A percentile compares a stretch with the other conserved stretches of the same genome.
Conservation (phyloP, 2,113 vertebrate species). For the Orycteropus afer region DNA sequence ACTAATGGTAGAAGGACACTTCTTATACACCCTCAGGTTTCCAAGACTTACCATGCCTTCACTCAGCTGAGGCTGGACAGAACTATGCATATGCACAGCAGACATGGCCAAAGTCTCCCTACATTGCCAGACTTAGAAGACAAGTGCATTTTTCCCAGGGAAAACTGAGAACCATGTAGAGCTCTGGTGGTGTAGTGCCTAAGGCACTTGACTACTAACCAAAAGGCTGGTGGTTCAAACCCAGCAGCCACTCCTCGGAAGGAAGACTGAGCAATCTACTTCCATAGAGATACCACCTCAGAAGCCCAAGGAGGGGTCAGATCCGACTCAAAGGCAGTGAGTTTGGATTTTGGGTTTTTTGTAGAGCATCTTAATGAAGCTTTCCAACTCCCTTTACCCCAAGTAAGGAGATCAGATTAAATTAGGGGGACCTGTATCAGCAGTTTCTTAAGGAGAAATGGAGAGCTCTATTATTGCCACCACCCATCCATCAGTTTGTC, state of each 20-base stretch:
- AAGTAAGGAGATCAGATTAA: not conserved
- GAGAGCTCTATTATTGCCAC: not conserved
- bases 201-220: too few species aligned
- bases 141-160: rapidly evolving
- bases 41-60: rapidly evolving
- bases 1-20: not conserved
- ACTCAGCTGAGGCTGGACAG: not conserved
- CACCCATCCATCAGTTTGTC: not conserved
- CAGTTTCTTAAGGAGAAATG: not conserved
- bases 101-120: not conserved
- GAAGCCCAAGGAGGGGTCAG: too few species aligned
- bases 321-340: too few species aligned
- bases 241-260: too few species aligned
- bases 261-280: too few species aligned
- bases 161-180: not conserved
- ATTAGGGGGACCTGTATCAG: not conserved
- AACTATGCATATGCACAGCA: rapidly evolving
- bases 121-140: not conserved
- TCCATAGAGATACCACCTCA: too few species aligned
- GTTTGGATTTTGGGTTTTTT: too few species aligned
- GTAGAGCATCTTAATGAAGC: not conserved
- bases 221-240: too few species aligned
- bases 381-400: not conserved
- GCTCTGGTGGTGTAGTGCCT: too few species aligned
- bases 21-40: not conserved